These are phyloP conservation scores for Mesaphorura yosii DNA, from an alignment of 1,140 invertebrate genomes.

Conservation along the genomic window DNA sequence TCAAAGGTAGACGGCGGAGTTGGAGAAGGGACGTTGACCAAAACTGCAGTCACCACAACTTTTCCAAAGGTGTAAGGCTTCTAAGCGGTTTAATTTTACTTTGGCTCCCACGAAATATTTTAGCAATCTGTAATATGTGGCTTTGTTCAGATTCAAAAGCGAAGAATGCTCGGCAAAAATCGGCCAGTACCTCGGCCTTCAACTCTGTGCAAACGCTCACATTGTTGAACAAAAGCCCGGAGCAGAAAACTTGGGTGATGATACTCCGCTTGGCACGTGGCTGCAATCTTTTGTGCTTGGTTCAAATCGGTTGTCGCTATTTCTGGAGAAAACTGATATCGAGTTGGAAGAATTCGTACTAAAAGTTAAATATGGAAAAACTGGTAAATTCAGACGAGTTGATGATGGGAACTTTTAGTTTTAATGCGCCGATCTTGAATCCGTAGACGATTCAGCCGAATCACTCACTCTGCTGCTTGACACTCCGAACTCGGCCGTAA, in stretches of 20 bases:
- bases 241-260: too few relatives aligned
- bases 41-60: constrained; percentile 1
- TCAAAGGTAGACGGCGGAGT: too few relatives aligned
- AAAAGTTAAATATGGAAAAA: too few relatives aligned
- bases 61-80: not conserved
- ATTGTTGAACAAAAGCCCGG: too few relatives aligned
- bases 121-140: not conserved
- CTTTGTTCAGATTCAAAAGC: too few relatives aligned
- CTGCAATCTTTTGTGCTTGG: too few relatives aligned
- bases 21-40: constrained; percentile 33
- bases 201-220: constrained; percentile 51
- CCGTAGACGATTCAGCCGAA: constrained; percentile 50
- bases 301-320: too few relatives aligned
- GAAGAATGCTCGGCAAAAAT: constrained; percentile 34
- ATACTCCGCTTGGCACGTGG: too few relatives aligned
- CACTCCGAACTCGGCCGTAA: constrained; percentile 50
- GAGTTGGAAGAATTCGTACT: constrained; percentile 45
- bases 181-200: constrained; percentile 49
- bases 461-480: constrained; percentile 52
- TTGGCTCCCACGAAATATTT: too few relatives aligned
- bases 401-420: constrained; percentile 48
- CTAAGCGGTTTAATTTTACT: not conserved
- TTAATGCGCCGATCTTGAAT: constrained; percentile 36
- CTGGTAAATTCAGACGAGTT: too few relatives aligned
- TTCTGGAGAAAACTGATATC: constrained; percentile 34